These are phyloP conservation scores for Synodontis membranacea DNA, from an alignment of 2,113 vertebrate species.

Conservation along the genomic window DNA sequence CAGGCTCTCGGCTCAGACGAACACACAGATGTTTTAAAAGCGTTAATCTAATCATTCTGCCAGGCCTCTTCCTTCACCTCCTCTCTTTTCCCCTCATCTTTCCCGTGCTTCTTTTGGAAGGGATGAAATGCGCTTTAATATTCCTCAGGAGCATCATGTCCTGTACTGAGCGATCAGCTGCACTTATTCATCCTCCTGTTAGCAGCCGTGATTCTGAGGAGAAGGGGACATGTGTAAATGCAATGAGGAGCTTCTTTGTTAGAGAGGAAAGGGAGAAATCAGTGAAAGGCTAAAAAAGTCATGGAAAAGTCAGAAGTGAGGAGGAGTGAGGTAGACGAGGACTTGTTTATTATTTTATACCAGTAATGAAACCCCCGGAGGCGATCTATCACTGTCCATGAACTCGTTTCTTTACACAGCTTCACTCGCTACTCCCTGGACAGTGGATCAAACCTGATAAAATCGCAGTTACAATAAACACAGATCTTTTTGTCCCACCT, in stretches of 20 bases:
- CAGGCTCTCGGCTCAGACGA: slow-evolving; percentile 67
- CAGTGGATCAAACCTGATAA: not conserved
- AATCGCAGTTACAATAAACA: not conserved
- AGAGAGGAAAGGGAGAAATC: slow-evolving; percentile 44
- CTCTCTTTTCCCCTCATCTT: slow-evolving; percentile 52
- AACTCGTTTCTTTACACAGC: slow-evolving; percentile 48
- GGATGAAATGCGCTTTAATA: slow-evolving; percentile 67
- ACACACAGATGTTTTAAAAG: slow-evolving; percentile 80
- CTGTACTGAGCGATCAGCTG: slow-evolving; percentile 52
- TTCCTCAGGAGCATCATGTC: slow-evolving; percentile 73
- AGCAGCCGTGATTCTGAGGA: slow-evolving; percentile 62
- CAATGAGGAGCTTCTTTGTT: slow-evolving; percentile 56
- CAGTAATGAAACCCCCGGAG: slow-evolving; percentile 58
- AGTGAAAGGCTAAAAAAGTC: slow-evolving; percentile 26
- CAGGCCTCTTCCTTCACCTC: slow-evolving; percentile 65
- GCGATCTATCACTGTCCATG: slow-evolving; percentile 59
- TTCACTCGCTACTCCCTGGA: slow-evolving; percentile 26
- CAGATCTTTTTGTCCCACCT: not conserved
- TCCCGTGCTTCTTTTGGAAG: slow-evolving; percentile 56
- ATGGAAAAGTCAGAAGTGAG: slow-evolving; percentile 4
- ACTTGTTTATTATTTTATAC: slow-evolving; percentile 30
- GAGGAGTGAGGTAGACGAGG: not conserved
- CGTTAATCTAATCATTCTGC: slow-evolving; percentile 79
- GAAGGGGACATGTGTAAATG: slow-evolving; percentile 66
- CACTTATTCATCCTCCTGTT: slow-evolving; percentile 66